These are phyloP conservation scores for Lucifuga dentata DNA, from an alignment of 2,113 vertebrate genomes.

Conservation along the genomic window DNA sequence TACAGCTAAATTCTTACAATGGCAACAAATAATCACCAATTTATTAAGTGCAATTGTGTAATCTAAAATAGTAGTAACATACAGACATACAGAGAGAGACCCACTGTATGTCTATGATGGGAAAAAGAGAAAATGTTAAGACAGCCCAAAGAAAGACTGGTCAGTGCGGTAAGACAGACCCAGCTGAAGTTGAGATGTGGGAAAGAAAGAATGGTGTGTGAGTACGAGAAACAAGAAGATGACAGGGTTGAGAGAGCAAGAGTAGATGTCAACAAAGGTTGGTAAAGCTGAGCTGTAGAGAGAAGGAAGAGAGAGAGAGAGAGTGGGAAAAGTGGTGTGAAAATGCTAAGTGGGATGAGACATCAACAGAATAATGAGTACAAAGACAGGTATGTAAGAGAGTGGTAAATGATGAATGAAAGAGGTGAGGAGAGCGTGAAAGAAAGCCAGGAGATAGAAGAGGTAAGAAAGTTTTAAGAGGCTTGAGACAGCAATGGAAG, in stretches of 20 bases:
- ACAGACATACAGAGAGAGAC: too few species aligned
- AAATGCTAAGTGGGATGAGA: constrained; percentile 40
- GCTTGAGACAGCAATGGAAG: constrained; percentile 4
- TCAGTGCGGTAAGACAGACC: too few species aligned
- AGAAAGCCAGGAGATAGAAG: not conserved
- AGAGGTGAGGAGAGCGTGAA: not conserved
- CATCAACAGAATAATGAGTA: not conserved
- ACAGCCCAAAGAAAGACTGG: not conserved
- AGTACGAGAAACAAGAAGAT: not conserved
- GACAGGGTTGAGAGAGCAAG: not conserved
- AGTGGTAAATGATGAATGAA: constrained; percentile 33
- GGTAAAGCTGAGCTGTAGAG: not conserved
- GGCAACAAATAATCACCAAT: too few species aligned
- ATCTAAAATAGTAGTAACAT: too few species aligned
- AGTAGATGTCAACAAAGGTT: not conserved
- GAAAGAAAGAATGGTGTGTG: not conserved
- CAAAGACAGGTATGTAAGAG: not conserved
- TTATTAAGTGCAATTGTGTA: too few species aligned
- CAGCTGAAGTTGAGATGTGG: not conserved
- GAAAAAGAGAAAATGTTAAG: not conserved
- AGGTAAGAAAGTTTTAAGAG: constrained; percentile 5
- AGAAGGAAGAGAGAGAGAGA: not conserved
- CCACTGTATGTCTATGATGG: too few species aligned
- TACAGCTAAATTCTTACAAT: too few species aligned
- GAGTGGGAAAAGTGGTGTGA: not conserved